Percentiles rank a stretch among this genome's conserved stretches.
Conservation (phyloP, 2,113 vertebrate genomes). For the Parus major region DNA sequence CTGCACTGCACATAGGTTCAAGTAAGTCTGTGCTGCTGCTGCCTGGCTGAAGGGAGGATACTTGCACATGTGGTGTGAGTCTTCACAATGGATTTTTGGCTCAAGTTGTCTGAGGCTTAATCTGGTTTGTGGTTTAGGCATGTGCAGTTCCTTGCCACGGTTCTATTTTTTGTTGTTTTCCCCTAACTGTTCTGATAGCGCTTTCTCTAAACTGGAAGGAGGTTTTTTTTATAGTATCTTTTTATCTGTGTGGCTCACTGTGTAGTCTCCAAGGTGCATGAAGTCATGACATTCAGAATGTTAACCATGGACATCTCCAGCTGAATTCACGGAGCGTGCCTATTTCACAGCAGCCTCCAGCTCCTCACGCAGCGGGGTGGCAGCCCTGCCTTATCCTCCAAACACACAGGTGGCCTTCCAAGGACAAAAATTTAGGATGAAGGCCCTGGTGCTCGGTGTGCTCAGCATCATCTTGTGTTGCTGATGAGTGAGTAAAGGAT, state of each 20-base stretch:
- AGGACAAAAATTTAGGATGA: background rate
- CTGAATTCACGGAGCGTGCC: background rate
- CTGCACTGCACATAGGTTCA: background rate
- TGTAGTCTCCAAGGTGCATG: background rate
- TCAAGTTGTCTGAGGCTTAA: background rate
- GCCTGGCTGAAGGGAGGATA: background rate
- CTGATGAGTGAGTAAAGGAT: background rate
- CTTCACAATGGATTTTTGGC: background rate
- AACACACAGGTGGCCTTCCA: background rate
- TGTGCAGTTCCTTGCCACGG: background rate
- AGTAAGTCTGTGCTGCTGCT: background rate
- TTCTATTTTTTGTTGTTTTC: background rate
- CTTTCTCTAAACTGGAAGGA: background rate
- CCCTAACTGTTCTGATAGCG: background rate
- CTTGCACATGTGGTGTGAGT: background rate
- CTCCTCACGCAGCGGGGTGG: rapidly evolving
- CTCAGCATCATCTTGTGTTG: background rate
- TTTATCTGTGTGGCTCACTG: background rate
- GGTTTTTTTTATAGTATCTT: background rate
- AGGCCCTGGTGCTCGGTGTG: background rate
- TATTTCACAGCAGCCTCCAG: background rate
- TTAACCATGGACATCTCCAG: background rate
- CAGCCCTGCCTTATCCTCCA: background rate
- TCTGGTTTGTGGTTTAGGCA: background rate
- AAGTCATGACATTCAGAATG: background rate